Conservation (phyloP, 2,113 vertebrate genomes). For the Labeo catla region DNA sequence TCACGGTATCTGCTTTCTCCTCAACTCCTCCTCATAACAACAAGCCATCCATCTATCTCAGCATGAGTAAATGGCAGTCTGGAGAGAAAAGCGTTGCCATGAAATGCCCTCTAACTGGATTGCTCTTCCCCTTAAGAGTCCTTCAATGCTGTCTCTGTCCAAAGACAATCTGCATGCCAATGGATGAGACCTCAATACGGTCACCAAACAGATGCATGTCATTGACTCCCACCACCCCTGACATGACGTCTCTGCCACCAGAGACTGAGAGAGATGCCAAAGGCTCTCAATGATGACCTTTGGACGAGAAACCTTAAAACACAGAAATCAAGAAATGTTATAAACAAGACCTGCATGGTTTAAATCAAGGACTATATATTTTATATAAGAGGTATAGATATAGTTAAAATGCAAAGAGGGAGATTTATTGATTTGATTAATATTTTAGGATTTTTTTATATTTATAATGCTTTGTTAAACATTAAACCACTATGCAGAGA, state of each 20-base stretch:
- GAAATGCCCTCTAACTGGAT: constrained; percentile 45
- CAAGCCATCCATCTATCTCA: constrained; percentile 25
- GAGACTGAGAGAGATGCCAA: constrained; percentile 44
- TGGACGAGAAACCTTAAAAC: constrained; percentile 10
- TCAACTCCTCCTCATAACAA: constrained; percentile 3
- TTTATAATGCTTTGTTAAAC: neutral
- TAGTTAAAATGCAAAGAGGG: neutral
- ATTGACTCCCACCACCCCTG: constrained; percentile 46
- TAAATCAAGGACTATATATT: neutral
- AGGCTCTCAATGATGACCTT: constrained; percentile 18
- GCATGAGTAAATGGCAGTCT: constrained; percentile 64
- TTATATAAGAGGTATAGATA: neutral
- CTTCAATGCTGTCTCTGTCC: constrained; percentile 49
- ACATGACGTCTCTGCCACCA: constrained; percentile 44
- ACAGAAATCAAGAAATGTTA: neutral
- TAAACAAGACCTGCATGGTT: constrained; percentile 22
- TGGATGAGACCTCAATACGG: constrained; percentile 56
- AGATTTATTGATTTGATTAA: neutral
- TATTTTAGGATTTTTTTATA: neutral
- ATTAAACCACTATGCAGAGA: constrained; percentile 13
- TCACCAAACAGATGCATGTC: constrained; percentile 63
- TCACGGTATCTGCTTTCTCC: neutral
- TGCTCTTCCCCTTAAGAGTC: constrained; percentile 54
- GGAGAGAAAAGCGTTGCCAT: constrained; percentile 66
- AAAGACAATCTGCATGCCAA: constrained; percentile 66